Percentiles rank a stretch among this genome's conserved stretches.
These are phyloP conservation scores for Drosophila ezoana DNA, from an alignment of 2,888 invertebrate species.

Conservation along the genomic window DNA sequence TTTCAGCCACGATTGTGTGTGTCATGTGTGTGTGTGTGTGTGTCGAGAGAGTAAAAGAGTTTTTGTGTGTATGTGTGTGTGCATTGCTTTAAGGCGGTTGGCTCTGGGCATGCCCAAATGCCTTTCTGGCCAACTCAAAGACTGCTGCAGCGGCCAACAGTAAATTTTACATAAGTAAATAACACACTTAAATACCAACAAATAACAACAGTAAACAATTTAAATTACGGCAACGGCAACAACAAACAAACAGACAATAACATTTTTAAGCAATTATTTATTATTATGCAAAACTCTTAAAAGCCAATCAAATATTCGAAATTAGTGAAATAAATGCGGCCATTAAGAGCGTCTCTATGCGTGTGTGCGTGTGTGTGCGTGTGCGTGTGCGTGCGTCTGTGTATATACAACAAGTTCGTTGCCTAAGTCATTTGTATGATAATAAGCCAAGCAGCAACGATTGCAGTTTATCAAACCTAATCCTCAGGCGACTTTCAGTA, in stretches of 20 bases:
- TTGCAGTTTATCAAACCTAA: conserved; percentile 37
- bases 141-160: conserved; percentile 21
- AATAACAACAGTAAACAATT: conserved; percentile 35
- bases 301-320: conserved; percentile 42
- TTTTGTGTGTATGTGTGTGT: conserved; percentile 24
- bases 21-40: conserved; percentile 6
- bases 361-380: conserved; percentile 2
- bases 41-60: conserved; percentile 22
- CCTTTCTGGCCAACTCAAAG: conserved; percentile 59
- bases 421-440: conserved; percentile 57
- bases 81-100: conserved; percentile 53
- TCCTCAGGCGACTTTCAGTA: conserved; percentile 24
- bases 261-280: conserved; percentile 43
- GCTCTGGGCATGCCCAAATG: conserved; percentile 55
- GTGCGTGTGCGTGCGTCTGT: conserved; percentile 12
- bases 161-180: conserved; percentile 50
- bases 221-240: conserved; percentile 17
- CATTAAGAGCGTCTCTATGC: conserved; percentile 21
- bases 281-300: conserved; percentile 21
- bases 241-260: conserved; percentile 7
- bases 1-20: conserved; percentile 59
- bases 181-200: conserved; percentile 42
- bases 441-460: conserved; percentile 35
- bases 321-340: conserved; percentile 43
- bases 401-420: conserved; percentile 52